A percentile compares a stretch with the other conserved stretches of the same genome.
These are phyloP conservation scores for Semnopithecus entellus DNA, from an alignment of 2,113 vertebrate species.

Conservation along the genomic window DNA sequence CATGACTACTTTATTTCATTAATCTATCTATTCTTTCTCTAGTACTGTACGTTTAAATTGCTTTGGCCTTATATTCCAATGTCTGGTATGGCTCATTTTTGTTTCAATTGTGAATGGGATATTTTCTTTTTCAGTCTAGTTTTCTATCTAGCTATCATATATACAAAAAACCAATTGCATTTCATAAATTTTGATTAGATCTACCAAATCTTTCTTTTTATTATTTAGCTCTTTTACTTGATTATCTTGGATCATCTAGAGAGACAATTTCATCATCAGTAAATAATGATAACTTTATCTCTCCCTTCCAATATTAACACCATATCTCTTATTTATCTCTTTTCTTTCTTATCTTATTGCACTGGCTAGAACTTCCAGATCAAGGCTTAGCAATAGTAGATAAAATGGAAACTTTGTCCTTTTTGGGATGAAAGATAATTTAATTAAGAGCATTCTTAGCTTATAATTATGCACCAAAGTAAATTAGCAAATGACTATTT, in stretches of 20 bases:
- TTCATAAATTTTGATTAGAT: slow-evolving; percentile 21
- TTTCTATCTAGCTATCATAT: neutral
- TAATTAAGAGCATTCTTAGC: neutral
- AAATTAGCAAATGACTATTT: slow-evolving; percentile 37
- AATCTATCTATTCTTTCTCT: neutral
- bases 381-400: neutral
- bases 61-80: neutral
- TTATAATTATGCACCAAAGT: slow-evolving; percentile 18
- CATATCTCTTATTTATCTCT: neutral
- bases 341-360: slow-evolving; percentile 15
- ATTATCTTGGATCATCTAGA: slow-evolving; percentile 12
- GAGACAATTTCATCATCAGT: neutral
- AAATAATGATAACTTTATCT: slow-evolving; percentile 32
- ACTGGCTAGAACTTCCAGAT: slow-evolving; percentile 24
- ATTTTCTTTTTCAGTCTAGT: neutral
- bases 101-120: neutral
- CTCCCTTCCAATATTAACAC: neutral
- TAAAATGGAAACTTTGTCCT: slow-evolving; percentile 11
- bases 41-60: neutral
- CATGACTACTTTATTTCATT: neutral
- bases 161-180: neutral
- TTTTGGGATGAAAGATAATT: slow-evolving; percentile 17
- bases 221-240: slow-evolving; percentile 20
- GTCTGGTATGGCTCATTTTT: neutral
- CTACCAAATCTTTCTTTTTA: slow-evolving; percentile 7